Evolutionary conservation across 2,113 vertebrate species (phyloP).

Genomic region (Pheucticus melanocephalus): DNA sequence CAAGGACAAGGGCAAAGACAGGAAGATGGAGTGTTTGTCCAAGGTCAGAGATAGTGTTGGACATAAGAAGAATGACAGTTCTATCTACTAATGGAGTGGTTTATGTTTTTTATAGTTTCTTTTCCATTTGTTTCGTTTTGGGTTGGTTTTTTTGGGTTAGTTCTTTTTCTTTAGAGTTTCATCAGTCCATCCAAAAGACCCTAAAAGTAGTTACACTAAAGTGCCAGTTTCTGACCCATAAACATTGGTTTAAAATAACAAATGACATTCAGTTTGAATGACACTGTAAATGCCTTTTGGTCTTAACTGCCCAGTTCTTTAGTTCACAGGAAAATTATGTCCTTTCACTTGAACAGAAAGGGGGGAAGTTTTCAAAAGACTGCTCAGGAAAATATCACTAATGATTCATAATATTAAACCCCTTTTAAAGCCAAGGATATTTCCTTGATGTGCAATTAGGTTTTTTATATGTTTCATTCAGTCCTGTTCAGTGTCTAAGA

Average conservation of each 20-base stretch:
- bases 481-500: not conserved
- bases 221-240: not conserved
- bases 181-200: not conserved
- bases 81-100: not conserved
- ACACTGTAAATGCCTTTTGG: not conserved
- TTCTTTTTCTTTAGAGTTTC: not conserved
- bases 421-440: not conserved
- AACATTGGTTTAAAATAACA: not conserved
- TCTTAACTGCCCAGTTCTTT: not conserved
- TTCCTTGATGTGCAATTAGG: not conserved
- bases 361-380: not conserved
- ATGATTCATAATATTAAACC: constrained; percentile 11
- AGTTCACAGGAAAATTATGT: not conserved
- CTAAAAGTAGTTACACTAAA: not conserved
- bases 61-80: fast-evolving
- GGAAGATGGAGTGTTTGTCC: not conserved
- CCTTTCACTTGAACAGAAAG: constrained; percentile 12
- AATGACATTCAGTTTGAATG: not conserved
- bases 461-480: not conserved
- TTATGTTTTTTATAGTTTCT: fast-evolving
- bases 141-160: not conserved
- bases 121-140: not conserved
- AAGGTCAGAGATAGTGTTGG: not conserved
- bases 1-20: not conserved
- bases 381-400: constrained; percentile 12